Evolutionary conservation across 2,888 invertebrate species (phyloP).

Genomic region (Cheilosia scutellata): DNA sequence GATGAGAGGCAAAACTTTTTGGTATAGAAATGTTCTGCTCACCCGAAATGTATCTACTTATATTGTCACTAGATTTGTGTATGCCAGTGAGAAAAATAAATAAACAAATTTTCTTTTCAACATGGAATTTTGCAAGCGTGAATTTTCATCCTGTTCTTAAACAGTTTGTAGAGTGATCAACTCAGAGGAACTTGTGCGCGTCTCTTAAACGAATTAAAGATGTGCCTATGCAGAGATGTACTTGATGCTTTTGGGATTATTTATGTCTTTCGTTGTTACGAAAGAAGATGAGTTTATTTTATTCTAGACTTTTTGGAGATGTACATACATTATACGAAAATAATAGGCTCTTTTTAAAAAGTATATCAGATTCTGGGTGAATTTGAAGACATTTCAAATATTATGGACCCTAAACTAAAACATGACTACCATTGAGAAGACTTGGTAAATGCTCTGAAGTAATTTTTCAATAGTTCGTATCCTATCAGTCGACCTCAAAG

Average conservation of each 20-base stretch:
- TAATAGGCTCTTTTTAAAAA: no score
- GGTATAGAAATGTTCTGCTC: neutral
- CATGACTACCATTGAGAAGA: no score
- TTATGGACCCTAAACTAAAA: no score
- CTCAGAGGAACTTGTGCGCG: neutral
- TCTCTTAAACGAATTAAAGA: slow-evolving; percentile 7
- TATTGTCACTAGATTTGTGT: neutral
- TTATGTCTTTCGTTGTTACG: neutral
- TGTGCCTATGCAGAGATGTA: neutral
- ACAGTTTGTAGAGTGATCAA: neutral
- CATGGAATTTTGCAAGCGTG: neutral
- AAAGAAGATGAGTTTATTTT: no score
- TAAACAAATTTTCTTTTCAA: slow-evolving; percentile 22
- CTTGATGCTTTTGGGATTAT: neutral
- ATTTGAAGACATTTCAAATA: no score
- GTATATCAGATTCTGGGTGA: no score
- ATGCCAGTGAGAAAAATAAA: slow-evolving; percentile 10
- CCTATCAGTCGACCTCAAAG: no score
- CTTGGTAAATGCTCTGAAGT: no score
- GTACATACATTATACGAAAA: no score
- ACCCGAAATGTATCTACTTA: neutral
- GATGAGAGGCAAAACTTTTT: slow-evolving; percentile 11
- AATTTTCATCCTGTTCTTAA: neutral
- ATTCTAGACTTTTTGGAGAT: no score
- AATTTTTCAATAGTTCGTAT: no score